Percentiles rank a stretch among this genome's conserved stretches.
These are phyloP conservation scores for Pontoporia blainvillei DNA, from an alignment of 2,113 vertebrate species.

Conservation along the genomic window DNA sequence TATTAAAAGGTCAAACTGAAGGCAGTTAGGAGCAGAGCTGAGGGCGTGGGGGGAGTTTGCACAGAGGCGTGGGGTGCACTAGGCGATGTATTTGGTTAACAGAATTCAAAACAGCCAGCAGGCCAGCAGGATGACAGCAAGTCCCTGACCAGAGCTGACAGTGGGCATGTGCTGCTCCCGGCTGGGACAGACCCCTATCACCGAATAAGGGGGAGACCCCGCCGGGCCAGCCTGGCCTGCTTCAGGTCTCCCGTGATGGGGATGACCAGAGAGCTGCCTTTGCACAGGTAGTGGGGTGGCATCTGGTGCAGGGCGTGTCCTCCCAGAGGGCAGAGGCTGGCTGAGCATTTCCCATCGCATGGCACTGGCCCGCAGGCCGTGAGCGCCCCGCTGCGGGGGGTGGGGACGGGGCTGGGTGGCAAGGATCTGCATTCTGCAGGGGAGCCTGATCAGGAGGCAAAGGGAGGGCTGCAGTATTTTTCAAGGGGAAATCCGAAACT, in stretches of 20 bases:
- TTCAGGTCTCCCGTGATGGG: not conserved
- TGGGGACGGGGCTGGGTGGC: not conserved
- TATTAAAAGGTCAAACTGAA: not conserved
- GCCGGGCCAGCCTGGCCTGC: not conserved
- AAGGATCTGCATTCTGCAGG: not conserved
- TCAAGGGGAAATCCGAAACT: not conserved
- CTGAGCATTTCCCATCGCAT: not conserved
- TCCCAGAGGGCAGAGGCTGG: not conserved
- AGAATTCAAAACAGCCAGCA: not conserved
- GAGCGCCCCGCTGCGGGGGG: not conserved
- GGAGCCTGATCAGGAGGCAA: not conserved
- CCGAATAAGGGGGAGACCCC: not conserved
- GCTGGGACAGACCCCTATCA: not conserved
- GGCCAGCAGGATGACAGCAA: too few relatives aligned
- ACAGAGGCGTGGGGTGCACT: not conserved
- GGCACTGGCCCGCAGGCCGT: not conserved
- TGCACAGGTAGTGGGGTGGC: not conserved
- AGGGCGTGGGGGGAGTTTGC: not conserved
- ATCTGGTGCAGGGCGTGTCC: not conserved
- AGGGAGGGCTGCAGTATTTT: not conserved
- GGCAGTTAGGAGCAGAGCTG: not conserved
- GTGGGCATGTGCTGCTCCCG: not conserved
- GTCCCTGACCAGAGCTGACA: not conserved
- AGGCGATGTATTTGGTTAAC: not conserved
- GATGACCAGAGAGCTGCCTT: not conserved